Evolutionary conservation across 2,113 vertebrate genomes (phyloP).

Genomic region (Podocnemis expansa): DNA sequence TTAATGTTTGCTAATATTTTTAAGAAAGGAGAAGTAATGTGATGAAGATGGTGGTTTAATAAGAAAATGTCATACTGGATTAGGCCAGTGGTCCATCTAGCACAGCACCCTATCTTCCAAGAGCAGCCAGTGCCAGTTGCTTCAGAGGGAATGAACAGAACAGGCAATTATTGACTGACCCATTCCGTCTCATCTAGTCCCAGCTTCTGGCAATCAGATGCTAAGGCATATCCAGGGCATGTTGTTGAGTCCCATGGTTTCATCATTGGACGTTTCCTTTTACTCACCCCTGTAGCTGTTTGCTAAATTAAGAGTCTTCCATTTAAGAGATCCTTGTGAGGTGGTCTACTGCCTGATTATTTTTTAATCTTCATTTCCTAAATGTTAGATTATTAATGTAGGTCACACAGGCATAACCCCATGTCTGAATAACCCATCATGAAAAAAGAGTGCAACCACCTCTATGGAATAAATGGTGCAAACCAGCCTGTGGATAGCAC

Average conservation of each 20-base stretch:
- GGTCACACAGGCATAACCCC: not conserved
- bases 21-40: not conserved
- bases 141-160: not conserved
- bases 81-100: not conserved
- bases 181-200: too few species aligned
- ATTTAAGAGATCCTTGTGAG: not conserved
- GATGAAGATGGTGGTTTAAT: not conserved
- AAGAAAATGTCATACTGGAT: not conserved
- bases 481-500: rapidly evolving
- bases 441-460: not conserved
- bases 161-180: not conserved
- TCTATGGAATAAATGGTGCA: not conserved
- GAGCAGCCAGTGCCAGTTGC: not conserved
- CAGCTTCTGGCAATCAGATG: not conserved
- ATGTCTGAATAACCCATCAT: too few species aligned
- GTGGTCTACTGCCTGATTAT: not conserved
- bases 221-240: not conserved
- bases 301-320: not conserved
- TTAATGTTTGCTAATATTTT: not conserved
- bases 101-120: not conserved
- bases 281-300: not conserved
- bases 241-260: not conserved
- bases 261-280: not conserved
- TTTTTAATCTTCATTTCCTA: not conserved
- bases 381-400: not conserved